These are phyloP conservation scores for Formicarius rufipectus DNA, from an alignment of 2,113 vertebrate genomes.

Conservation along the genomic window DNA sequence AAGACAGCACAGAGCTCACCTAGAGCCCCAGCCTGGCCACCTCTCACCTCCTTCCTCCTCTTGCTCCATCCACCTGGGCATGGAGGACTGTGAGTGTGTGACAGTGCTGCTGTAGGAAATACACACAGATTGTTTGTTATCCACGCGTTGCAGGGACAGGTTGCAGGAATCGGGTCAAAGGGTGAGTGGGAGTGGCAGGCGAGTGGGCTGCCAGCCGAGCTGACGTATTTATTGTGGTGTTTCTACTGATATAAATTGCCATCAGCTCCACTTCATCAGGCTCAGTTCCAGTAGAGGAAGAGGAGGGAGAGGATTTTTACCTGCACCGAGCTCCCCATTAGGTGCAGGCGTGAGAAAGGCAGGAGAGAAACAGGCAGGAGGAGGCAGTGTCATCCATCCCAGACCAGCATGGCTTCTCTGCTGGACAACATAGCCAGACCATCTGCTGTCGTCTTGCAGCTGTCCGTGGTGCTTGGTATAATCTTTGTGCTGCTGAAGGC, in stretches of 20 bases:
- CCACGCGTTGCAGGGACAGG: not conserved
- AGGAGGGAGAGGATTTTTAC: not conserved
- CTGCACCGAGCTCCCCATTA: not conserved
- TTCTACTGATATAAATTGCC: conserved; percentile 5
- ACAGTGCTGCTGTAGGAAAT: fast-evolving
- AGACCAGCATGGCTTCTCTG: not conserved
- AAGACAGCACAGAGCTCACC: not conserved
- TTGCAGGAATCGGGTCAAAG: not conserved
- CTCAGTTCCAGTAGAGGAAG: not conserved
- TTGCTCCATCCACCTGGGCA: not conserved
- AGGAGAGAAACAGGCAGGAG: not conserved
- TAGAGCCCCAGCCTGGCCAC: not conserved
- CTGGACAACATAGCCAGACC: not conserved
- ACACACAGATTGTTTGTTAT: not conserved
- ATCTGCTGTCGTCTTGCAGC: conserved; percentile 15
- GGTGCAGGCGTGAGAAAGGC: fast-evolving
- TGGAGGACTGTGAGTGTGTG: not conserved
- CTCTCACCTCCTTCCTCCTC: not conserved
- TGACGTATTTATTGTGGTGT: not conserved
- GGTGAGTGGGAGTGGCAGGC: not conserved
- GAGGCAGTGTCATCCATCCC: not conserved
- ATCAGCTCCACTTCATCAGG: not conserved
- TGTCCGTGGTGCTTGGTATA: conserved; percentile 40
- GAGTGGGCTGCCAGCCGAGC: fast-evolving
- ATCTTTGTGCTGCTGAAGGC: conserved; percentile 60